Percentiles rank a stretch among this genome's conserved stretches.
Conservation (phyloP, 2,797 vertebrate genomes). For the Acanthurus leucopareius region DNA sequence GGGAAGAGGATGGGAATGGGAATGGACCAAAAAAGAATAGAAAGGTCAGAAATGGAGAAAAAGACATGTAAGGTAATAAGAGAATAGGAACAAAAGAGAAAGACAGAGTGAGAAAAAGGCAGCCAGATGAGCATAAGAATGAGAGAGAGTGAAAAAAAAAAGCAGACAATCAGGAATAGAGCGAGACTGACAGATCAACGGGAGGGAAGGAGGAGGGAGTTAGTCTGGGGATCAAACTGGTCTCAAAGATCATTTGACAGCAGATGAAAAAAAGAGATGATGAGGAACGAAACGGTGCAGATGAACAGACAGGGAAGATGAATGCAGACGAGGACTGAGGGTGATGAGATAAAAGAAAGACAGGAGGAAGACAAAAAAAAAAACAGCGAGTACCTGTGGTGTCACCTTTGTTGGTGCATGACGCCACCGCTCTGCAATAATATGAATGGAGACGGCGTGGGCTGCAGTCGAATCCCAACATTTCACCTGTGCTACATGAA, state of each 20-base stretch:
- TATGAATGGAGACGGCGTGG: conserved; percentile 46
- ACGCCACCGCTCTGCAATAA: conserved; percentile 77
- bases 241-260: conserved; percentile 80
- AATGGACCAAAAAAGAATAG: conserved; percentile 7
- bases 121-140: conserved; percentile 53
- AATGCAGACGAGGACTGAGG: conserved; percentile 63
- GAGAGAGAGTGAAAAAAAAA: conserved; percentile 30
- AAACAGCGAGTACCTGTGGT: conserved; percentile 60
- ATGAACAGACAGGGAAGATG: conserved; percentile 70
- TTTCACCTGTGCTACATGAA: conserved; percentile 47
- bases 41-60: conserved; percentile 41
- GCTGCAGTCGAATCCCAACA: conserved; percentile 36
- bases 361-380: conserved; percentile 4
- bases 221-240: conserved; percentile 76
- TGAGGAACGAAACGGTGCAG: conserved; percentile 65
- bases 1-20: conserved; percentile 4
- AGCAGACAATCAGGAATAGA: conserved; percentile 64
- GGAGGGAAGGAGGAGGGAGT: conserved; percentile 54
- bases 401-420: conserved; percentile 72
- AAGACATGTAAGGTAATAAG: conserved; percentile 28
- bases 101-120: conserved; percentile 29
- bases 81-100: conserved; percentile 37
- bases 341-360: conserved; percentile 73
- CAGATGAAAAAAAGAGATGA: conserved; percentile 77
- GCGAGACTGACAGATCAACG: conserved; percentile 62